Percentiles rank a stretch among this genome's conserved stretches.
Conservation (phyloP, 1,140 invertebrate genomes). For the Pseudomyrmex flavicornis region DNA sequence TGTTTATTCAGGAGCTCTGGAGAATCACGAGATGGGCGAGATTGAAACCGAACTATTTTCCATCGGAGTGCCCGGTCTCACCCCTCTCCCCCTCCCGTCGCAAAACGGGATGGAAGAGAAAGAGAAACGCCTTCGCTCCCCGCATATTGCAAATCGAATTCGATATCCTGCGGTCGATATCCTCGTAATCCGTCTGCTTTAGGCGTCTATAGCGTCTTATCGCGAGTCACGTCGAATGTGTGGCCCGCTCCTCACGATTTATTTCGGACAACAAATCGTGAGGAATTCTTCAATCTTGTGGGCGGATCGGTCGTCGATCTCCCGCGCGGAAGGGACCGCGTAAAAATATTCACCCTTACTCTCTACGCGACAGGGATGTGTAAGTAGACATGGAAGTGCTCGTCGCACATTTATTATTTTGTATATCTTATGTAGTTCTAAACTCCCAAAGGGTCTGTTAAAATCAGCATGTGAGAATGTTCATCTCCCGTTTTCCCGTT, state of each 20-base stretch:
- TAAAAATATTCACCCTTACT: background rate
- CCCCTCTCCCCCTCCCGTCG: conserved; percentile 42
- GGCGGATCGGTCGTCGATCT: background rate
- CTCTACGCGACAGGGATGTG: background rate
- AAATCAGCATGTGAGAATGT: too few species aligned
- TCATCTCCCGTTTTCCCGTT: too few species aligned
- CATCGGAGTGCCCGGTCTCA: conserved; percentile 56
- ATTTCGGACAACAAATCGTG: conserved; percentile 53
- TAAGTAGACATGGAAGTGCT: background rate
- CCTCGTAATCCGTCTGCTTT: conserved; percentile 51
- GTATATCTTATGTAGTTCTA: too few species aligned
- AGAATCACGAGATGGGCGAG: conserved; percentile 69
- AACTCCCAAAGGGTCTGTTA: too few species aligned
- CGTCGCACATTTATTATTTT: background rate
- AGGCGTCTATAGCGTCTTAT: conserved; percentile 27
- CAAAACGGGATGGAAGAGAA: background rate
- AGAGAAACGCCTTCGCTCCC: background rate
- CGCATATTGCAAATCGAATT: conserved; percentile 74
- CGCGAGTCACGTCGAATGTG: conserved; percentile 10
- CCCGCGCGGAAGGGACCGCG: background rate
- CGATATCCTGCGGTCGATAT: conserved; percentile 64
- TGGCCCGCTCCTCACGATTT: too few species aligned
- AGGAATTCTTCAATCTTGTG: background rate
- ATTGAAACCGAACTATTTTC: conserved; percentile 77
- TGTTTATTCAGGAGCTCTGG: conserved; percentile 77